Conservation (phyloP, 1,140 invertebrate genomes). For the Manduca sexta region DNA sequence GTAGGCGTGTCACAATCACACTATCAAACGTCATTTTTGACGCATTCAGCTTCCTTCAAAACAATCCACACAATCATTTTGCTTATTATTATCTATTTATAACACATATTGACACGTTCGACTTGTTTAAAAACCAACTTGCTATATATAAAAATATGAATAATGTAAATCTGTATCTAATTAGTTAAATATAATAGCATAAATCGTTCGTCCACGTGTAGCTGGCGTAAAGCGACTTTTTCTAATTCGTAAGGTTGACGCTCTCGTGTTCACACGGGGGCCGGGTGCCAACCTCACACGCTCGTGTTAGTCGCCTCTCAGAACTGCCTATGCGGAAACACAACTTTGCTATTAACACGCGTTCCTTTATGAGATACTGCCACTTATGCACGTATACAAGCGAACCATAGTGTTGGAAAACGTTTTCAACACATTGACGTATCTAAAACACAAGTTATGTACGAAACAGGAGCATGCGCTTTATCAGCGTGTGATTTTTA, state of each 20-base stretch:
- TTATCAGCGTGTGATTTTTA: constrained; percentile 32
- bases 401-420: constrained; percentile 36
- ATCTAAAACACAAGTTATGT: constrained; percentile 5
- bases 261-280: constrained; percentile 57
- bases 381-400: constrained; percentile 55
- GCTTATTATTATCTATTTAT: not conserved
- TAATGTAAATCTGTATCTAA: not conserved
- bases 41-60: constrained; percentile 36
- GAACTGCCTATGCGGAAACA: constrained; percentile 66
- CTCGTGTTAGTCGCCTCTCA: constrained; percentile 50
- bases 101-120: no score
- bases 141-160: no score
- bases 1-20: constrained; percentile 54
- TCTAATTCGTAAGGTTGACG: constrained; percentile 68
- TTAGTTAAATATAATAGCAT: not conserved
- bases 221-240: constrained; percentile 52
- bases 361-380: constrained; percentile 66
- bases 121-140: no score
- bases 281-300: constrained; percentile 43
- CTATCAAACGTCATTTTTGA: constrained; percentile 51
- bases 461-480: constrained; percentile 29
- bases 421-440: constrained; percentile 49
- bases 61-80: constrained; percentile 9
- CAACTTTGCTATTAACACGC: constrained; percentile 64
- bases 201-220: constrained; percentile 5